These are phyloP conservation scores for Microtus ochrogaster DNA, from an alignment of 2,113 vertebrate genomes.

Conservation along the genomic window DNA sequence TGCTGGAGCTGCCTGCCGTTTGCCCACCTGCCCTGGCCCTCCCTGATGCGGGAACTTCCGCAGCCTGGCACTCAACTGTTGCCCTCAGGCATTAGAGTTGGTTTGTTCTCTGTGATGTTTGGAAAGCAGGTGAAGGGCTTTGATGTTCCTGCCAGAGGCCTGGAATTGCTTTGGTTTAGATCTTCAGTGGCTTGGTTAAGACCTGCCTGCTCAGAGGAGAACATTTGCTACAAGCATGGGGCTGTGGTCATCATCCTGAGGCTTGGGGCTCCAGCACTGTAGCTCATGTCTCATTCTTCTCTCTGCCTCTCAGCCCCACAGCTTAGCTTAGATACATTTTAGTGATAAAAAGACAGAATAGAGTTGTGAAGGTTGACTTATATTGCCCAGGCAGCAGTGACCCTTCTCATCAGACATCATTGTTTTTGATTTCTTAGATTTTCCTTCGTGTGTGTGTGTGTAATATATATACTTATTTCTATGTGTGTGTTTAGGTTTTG, in stretches of 20 bases:
- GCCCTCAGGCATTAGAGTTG: slow-evolving; percentile 66
- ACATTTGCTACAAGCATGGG: background rate
- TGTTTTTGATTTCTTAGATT: background rate
- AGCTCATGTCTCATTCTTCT: background rate
- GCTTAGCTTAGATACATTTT: slow-evolving; percentile 11
- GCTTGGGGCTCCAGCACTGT: background rate
- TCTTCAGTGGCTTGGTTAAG: slow-evolving; percentile 65
- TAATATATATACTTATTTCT: too few relatives aligned
- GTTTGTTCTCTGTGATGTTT: slow-evolving; percentile 74
- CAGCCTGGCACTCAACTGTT: slow-evolving; percentile 44
- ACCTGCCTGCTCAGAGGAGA: slow-evolving; percentile 49
- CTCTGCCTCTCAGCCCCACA: background rate
- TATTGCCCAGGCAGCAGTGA: background rate
- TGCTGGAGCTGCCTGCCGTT: slow-evolving; percentile 57
- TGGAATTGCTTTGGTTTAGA: slow-evolving; percentile 60
- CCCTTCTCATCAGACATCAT: background rate
- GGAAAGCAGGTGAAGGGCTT: slow-evolving; percentile 75
- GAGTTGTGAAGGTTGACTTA: background rate
- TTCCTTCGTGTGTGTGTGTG: background rate
- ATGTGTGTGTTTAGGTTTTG: background rate
- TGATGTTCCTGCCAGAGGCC: slow-evolving; percentile 72
- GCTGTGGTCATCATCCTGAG: background rate
- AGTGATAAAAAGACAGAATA: background rate
- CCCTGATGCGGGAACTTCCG: slow-evolving; percentile 59
- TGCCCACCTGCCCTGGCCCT: slow-evolving; percentile 49